Base-by-base conservation (phyloP, 1,140 invertebrate genomes). In the Andrena cerasifolii region DNA sequence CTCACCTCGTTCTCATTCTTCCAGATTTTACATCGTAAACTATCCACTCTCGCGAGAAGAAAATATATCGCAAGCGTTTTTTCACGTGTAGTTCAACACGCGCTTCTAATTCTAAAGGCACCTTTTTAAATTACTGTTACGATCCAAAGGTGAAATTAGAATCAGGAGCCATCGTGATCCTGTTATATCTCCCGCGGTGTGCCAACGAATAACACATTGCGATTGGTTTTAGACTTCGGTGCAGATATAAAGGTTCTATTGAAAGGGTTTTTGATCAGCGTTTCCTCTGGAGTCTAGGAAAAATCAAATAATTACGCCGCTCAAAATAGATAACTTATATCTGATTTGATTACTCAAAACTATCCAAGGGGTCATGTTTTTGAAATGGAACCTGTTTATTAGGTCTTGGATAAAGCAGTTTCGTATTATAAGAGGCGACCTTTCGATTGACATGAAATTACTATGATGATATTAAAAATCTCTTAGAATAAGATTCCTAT, bases 401-500 rank as follows among this genome's bases (percentile, higher is more conserved):
- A 43, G 47, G 14, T 65, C 59, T 65, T 73, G 59, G 71, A 63
- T 62, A 40, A 63, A 73, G n/a, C 24, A 73, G 31, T 63, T 73
- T 62, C 45, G 45, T 62, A 51, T 63, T 10, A 40, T 51, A 63
- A 73, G 45, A 10, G 26, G 21, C 40, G 33, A 53, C 43, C n/a
- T 65, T 65, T 73, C 59, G 47, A 73, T 73, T 73, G 36, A 61
- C n/a, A 28, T 49, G 16, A 73, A 51, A 73, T 73, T 73, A 63
- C 59, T 73, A 63, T 21, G 45, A 63, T 65, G 49, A n/a, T n/a
- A n/a, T 73, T 43, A 26, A 65, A 73, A 73, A 73, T 53, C 47
- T 73, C 59, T 51, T 73, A 73, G 61, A 71, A 40, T 82, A 82
- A 82, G 80, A 83, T 83, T 83, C 76, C 77, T 84, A 84, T 84